These are phyloP conservation scores for Andrena marginata DNA, from an alignment of 2,888 invertebrate species.

Conservation along the genomic window DNA sequence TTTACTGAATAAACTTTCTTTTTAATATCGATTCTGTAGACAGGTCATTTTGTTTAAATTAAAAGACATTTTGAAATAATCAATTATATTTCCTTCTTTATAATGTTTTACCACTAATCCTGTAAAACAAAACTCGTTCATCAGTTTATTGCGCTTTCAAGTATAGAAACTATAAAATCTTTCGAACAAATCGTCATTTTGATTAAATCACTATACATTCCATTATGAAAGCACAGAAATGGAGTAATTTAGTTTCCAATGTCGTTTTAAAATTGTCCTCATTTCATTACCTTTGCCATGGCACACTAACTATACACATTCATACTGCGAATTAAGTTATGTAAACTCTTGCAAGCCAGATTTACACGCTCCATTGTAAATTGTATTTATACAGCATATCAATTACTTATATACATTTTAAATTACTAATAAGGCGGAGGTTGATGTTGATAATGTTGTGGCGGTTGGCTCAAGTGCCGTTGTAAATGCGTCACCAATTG, in stretches of 20 bases:
- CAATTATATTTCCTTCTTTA: too few relatives aligned
- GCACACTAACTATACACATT: constrained; percentile 54
- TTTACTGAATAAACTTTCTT: too few relatives aligned
- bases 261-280: neutral
- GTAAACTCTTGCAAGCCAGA: constrained; percentile 18
- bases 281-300: constrained; percentile 46
- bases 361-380: constrained; percentile 43
- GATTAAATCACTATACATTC: neutral
- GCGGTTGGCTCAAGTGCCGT: constrained; percentile 86
- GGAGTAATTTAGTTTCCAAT: neutral
- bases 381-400: constrained; percentile 39
- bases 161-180: constrained; percentile 16
- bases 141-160: constrained; percentile 10
- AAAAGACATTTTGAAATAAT: too few relatives aligned
- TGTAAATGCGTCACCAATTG: constrained; percentile 89
- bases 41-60: too few relatives aligned
- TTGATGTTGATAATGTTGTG: constrained; percentile 87
- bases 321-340: constrained; percentile 52
- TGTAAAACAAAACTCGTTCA: neutral
- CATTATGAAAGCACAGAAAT: neutral
- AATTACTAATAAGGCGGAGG: constrained; percentile 86
- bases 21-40: too few relatives aligned
- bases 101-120: too few relatives aligned
- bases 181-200: constrained; percentile 11
- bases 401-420: constrained; percentile 54